Evolutionary conservation across 1,140 invertebrate species (phyloP), one percentile per base, ranked within the genome.

Genomic region (Wiebesia pumilae): DNA sequence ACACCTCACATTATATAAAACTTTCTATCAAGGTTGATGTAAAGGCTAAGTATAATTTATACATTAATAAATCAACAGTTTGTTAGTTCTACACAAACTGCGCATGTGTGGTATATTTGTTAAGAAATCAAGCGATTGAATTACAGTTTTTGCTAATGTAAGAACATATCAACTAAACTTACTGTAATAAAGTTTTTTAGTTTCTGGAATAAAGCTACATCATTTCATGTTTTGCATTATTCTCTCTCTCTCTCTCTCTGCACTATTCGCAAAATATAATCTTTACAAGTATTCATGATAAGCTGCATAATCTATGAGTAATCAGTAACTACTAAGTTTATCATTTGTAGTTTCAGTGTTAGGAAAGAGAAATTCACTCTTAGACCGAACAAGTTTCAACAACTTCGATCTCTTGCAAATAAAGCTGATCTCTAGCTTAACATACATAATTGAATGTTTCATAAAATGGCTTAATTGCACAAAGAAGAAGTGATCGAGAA

Each of bases 361-460:
- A n/a, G 16, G 30, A 6, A 79, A 51, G 30, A 7, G n/a, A 51
- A 38, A 2, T 38, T 2, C 30, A 35, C n/a, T 21, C 24, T 21
- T 54, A 16, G 30, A 43, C 24, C 19, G 6, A 79, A 79, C 77
- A n/a, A n/a, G n/a, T 79, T 58, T 71, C 35, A 73, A 83, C 21
- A 16, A 83, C 43, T 71, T 27, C 12, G 14, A 16, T 19, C 27
- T n/a, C 35, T 3, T 24, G 2, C 10, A 24, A 79, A 80, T 38
- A 40, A 80, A n/a, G 30, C 38, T 33, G 30, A 83, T 71, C 12
- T 38, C 33, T 1, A 35, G 33, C 35, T 75, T 75, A 62, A 30
- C 77, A 85, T 69, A 77, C 80, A 85, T 85, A 85, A 80, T 54
- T 43, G 80, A 47, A 12, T 10, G 38, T 67, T 47, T 67, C 58